Evolutionary conservation across 2,797 vertebrate species (phyloP).

Genomic region (Carcharodon carcharias): DNA sequence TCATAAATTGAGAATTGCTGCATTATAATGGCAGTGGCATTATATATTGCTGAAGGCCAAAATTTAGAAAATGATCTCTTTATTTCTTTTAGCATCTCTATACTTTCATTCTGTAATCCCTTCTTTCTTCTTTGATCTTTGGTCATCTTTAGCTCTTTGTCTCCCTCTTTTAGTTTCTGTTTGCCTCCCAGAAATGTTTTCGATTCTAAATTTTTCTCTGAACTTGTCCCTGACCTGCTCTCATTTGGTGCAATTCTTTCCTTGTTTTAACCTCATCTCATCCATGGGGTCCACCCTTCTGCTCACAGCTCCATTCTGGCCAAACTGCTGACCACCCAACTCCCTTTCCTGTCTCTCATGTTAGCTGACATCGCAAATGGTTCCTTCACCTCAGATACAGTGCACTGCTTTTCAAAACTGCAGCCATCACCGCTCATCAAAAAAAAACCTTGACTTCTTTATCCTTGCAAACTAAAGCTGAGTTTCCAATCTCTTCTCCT

Average conservation of each 20-base stretch:
- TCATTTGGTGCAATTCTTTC: background rate
- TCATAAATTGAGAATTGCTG: background rate
- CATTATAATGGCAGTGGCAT: background rate
- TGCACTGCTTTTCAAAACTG: background rate
- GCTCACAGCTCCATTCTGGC: background rate
- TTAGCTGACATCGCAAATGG: background rate
- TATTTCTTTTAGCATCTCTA: background rate
- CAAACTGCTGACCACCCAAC: background rate
- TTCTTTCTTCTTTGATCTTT: background rate
- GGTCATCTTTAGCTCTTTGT: background rate
- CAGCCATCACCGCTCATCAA: background rate
- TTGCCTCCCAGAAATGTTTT: background rate
- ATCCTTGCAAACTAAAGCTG: background rate
- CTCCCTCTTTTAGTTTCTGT: background rate
- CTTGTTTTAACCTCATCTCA: background rate
- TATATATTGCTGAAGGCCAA: background rate
- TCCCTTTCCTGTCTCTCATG: background rate
- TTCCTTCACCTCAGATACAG: background rate
- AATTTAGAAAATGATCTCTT: background rate
- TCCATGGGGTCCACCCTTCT: background rate
- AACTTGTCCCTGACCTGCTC: background rate
- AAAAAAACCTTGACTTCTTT: background rate
- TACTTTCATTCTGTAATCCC: background rate
- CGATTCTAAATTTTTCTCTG: background rate
- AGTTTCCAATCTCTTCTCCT: background rate